phyloP scores from a whole-genome alignment of 2,797 vertebrate genomes.

The Chlorospingus semifuscus region DNA sequence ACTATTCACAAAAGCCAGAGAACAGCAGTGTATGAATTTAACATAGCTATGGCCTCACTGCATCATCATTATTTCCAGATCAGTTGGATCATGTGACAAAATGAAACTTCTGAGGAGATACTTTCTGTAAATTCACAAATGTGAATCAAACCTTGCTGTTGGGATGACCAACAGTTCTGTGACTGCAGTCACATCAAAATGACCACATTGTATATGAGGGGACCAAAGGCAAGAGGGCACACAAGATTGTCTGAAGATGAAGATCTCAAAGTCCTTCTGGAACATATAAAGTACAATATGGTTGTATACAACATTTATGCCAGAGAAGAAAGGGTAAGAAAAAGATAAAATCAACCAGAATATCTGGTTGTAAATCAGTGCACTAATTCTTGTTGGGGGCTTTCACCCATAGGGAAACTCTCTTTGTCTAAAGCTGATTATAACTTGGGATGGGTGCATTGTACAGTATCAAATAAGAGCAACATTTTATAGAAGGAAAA shows the following conservation, averaged over 20 bases:
- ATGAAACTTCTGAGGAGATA: slow-evolving; percentile 5
- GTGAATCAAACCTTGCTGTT: background rate
- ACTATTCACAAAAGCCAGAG: background rate
- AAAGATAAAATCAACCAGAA: background rate
- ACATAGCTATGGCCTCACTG: background rate
- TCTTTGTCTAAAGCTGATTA: background rate
- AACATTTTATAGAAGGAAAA: background rate
- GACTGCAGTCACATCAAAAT: background rate
- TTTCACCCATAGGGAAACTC: background rate
- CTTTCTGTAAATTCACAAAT: slow-evolving; percentile 11
- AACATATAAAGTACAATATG: background rate
- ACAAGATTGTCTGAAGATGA: background rate
- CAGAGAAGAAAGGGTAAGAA: background rate
- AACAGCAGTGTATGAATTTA: background rate
- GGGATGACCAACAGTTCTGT: background rate
- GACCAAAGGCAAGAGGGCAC: background rate
- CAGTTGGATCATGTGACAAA: background rate
- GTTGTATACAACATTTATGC: background rate
- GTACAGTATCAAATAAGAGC: background rate
- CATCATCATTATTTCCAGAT: background rate
- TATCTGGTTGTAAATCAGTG: background rate
- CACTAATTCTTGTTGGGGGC: background rate
- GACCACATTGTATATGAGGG: background rate
- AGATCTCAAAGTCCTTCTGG: background rate
- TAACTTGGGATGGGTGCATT: background rate